These are phyloP conservation scores for Dendrocopos noguchii DNA, from an alignment of 2,113 vertebrate genomes.

Conservation along the genomic window DNA sequence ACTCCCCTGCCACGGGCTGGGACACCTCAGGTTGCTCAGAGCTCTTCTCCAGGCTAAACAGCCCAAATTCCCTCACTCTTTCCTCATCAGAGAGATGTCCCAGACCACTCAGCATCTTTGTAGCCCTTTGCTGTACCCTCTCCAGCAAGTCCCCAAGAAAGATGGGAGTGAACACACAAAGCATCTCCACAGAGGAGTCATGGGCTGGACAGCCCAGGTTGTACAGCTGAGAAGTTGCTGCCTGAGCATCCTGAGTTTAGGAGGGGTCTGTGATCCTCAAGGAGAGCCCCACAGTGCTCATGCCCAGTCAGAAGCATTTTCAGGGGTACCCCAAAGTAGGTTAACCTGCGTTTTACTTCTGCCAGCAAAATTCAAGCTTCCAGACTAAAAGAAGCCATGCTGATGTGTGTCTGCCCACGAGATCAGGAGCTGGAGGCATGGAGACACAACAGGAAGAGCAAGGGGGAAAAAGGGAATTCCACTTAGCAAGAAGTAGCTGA, in stretches of 20 bases:
- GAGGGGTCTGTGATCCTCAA: background rate
- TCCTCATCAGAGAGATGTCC: too few species aligned
- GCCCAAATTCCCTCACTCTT: too few species aligned
- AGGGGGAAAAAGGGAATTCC: background rate
- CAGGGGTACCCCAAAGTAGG: background rate
- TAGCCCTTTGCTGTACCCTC: too few species aligned
- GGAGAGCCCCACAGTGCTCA: background rate
- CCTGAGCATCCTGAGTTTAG: background rate
- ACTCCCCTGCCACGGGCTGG: too few species aligned
- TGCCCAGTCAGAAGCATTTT: background rate
- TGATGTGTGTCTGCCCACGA: background rate
- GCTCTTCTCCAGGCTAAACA: too few species aligned
- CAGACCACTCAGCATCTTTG: too few species aligned
- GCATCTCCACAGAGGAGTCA: background rate
- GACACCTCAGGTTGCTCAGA: too few species aligned
- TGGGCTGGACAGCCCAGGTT: background rate
- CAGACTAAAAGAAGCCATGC: background rate
- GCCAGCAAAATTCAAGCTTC: background rate
- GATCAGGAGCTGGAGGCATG: background rate
- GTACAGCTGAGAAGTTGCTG: accelerated
- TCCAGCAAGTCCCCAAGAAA: too few species aligned
- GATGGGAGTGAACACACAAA: background rate
- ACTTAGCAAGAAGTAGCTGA: background rate
- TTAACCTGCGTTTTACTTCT: background rate
- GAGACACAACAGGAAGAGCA: background rate